A percentile compares a stretch with the other conserved stretches of the same genome.
These are phyloP conservation scores for Jordanella pulchra DNA, from an alignment of 2,797 vertebrate species.

Conservation along the genomic window DNA sequence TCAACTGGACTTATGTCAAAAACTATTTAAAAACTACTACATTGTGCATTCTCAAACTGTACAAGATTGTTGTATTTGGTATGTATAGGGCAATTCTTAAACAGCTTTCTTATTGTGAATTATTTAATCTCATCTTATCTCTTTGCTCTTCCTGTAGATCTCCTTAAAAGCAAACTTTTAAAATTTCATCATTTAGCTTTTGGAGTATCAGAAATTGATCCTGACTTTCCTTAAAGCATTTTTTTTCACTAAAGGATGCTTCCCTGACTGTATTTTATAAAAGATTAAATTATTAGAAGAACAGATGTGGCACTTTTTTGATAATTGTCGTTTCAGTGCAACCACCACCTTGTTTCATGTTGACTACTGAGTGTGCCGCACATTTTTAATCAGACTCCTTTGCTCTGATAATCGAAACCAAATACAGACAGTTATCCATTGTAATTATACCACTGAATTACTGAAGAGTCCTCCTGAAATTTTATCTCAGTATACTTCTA, in stretches of 20 bases:
- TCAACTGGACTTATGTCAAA: constrained; percentile 13
- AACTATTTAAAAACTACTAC: neutral
- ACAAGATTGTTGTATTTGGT: constrained; percentile 35
- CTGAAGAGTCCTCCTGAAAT: no score
- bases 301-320: no score
- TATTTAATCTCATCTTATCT: no score
- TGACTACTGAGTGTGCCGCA: no score
- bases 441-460: no score
- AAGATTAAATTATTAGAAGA: no score
- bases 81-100: constrained; percentile 13
- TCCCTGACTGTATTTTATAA: constrained; percentile 31
- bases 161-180: constrained; percentile 21
- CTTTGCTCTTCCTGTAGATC: constrained; percentile 38
- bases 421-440: no score
- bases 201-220: constrained; percentile 18
- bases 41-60: constrained; percentile 35
- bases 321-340: neutral
- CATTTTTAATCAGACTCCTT: no score
- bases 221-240: constrained; percentile 7
- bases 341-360: neutral
- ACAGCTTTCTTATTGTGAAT: constrained; percentile 4
- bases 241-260: constrained; percentile 34
- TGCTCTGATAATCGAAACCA: no score
- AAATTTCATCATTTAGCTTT: constrained; percentile 26
- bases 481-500: no score